Evolutionary conservation across 2,888 invertebrate species (phyloP).

Genomic region (Yponomeuta cagnagella): DNA sequence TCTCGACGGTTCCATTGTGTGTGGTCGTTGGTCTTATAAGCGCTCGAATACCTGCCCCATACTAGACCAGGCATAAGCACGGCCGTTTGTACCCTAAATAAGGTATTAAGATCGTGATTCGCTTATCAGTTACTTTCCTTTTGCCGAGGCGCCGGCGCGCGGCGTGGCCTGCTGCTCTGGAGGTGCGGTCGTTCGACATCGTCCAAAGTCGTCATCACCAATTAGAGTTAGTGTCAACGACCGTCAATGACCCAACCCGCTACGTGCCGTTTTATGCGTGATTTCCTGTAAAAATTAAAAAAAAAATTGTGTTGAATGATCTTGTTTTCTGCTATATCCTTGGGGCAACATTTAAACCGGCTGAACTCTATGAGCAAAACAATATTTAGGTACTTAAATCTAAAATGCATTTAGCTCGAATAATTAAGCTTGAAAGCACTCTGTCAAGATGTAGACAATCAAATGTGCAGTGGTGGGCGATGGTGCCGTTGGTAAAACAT

Average conservation of each 20-base stretch:
- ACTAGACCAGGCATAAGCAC: not conserved
- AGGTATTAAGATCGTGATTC: slow-evolving; percentile 37
- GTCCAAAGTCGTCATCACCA: not conserved
- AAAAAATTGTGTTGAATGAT: not conserved
- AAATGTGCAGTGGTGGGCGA: too few relatives aligned
- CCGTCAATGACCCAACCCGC: slow-evolving; percentile 59
- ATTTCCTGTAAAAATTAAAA: slow-evolving; percentile 28
- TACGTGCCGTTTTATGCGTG: slow-evolving; percentile 40
- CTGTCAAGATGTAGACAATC: too few relatives aligned
- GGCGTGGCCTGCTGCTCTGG: not conserved
- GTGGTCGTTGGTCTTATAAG: slow-evolving; percentile 6
- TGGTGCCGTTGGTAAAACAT: too few relatives aligned
- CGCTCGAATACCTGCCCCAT: slow-evolving; percentile 7
- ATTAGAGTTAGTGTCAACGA: slow-evolving; percentile 25
- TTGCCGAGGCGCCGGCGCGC: slow-evolving; percentile 23
- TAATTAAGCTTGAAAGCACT: too few relatives aligned
- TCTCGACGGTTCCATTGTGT: slow-evolving; percentile 5
- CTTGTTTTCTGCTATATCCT: not conserved
- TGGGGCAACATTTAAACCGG: slow-evolving; percentile 36
- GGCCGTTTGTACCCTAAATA: slow-evolving; percentile 27
- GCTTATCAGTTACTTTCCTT: slow-evolving; percentile 38
- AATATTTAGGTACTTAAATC: too few relatives aligned
- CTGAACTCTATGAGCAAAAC: too few relatives aligned
- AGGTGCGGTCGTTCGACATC: not conserved
- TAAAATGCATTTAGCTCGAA: too few relatives aligned